phyloP scores from a whole-genome alignment of 2,797 vertebrate genomes.

The Cyclopterus lumpus region DNA sequence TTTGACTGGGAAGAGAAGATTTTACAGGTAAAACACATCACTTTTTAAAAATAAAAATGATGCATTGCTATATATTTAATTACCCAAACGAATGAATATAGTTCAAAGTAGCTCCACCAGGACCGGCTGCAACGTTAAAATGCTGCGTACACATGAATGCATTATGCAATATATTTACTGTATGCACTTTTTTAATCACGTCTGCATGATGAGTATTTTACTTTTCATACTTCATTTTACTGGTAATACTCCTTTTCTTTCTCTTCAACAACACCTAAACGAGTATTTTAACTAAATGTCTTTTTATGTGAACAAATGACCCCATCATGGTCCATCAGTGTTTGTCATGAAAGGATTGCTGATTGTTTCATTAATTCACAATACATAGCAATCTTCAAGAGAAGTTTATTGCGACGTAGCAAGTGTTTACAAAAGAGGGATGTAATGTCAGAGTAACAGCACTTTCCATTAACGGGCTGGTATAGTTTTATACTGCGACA shows the following conservation, averaged over 20 bases:
- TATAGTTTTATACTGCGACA: constrained; percentile 58
- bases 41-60: not conserved
- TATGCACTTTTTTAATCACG: too few relatives aligned
- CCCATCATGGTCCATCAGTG: not conserved
- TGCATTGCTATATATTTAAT: not conserved
- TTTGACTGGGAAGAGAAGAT: not conserved
- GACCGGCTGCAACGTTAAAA: not conserved
- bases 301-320: not conserved
- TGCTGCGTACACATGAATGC: not conserved
- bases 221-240: not conserved
- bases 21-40: not conserved
- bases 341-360: not conserved
- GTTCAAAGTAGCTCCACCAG: not conserved
- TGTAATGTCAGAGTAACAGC: constrained; percentile 65
- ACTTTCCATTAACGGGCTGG: constrained; percentile 63
- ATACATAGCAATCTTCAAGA: constrained; percentile 53
- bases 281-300: not conserved
- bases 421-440: constrained; percentile 79
- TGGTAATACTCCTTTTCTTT: not conserved
- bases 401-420: constrained; percentile 78
- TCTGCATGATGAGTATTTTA: not conserved
- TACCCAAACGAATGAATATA: not conserved
- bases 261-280: too few relatives aligned
- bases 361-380: not conserved
- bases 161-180: too few relatives aligned